A percentile compares a stretch with the other conserved stretches of the same genome.
Evolutionary conservation across 2,113 vertebrate genomes (phyloP).

Genomic region (Empidonax alnorum): DNA sequence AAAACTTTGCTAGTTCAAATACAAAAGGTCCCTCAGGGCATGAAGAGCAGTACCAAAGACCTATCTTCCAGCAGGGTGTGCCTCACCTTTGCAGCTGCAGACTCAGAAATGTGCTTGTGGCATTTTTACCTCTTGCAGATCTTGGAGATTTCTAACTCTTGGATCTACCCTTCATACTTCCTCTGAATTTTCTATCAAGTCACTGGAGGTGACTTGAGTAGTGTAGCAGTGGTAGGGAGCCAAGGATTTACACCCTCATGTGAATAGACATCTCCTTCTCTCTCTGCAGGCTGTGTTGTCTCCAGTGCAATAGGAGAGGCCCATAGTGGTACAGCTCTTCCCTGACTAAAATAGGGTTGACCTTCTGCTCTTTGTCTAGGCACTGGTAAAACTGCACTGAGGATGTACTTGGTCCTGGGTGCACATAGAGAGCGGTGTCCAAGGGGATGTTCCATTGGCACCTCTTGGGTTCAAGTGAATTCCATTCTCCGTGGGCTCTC

Average conservation of each 20-base stretch:
- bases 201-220: neutral
- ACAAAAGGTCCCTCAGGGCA: neutral
- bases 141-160: neutral
- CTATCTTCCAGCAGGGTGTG: neutral
- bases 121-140: neutral
- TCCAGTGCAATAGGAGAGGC: neutral
- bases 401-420: neutral
- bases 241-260: rapidly evolving
- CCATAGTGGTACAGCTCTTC: neutral
- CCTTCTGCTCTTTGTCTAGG: neutral
- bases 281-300: rapidly evolving
- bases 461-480: neutral
- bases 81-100: neutral
- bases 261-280: neutral
- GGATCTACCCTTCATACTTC: neutral
- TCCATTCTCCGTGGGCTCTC: neutral
- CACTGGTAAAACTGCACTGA: neutral
- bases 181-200: neutral
- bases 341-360: neutral
- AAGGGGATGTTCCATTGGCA: neutral
- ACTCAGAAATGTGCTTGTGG: neutral
- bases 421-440: rapidly evolving
- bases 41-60: neutral
- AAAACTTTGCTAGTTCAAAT: neutral
- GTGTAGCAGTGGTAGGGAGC: neutral